Evolutionary conservation across 2,797 vertebrate species (phyloP), one percentile per base, ranked within the genome.

Genomic region (Epinephelus coioides): DNA sequence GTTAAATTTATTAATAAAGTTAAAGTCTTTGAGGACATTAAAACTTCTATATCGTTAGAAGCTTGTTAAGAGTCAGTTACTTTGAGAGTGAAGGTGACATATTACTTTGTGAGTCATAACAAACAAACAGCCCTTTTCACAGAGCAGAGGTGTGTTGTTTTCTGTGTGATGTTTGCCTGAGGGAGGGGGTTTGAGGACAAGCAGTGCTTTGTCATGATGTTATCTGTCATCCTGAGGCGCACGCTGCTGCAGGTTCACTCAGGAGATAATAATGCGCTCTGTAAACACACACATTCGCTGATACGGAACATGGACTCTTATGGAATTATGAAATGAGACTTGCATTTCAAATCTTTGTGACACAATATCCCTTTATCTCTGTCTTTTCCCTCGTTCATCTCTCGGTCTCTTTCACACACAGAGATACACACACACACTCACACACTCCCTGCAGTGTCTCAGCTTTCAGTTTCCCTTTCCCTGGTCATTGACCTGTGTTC

Each of bases 401-500:
- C 30, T 21, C 21, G 17, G 17, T 60, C 1, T 34, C 12, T 19
- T 47, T 47, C 17, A 65, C 50, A 46, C 44, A 25, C 60, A 18
- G 54, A 55, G 57, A 75, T 56, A 68, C 68, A 62, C 56, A 47
- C 65, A 66, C 46, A 57, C 23, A 57, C 62, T 50, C 62, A 73
- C 49, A 76, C 60, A 57, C 49, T 73, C 65, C 18, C 46, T 30
- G 56, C 53, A 76, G 75, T 64, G 78, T 86, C 85, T 92, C 89
- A 6, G 78, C 74, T 89, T 89, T 86, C 90, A 86, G 80, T 81
- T 82, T 76, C 76, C 79, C 85, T 88, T 64, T 86, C 75, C 38
- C 49, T 76, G 84, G 78, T 83, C 79, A 46, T 71, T 92, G 91
- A 92, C 90, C 91, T 85, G 85, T 86, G 86, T 78, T 88, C 73